Conservation (phyloP, 2,113 vertebrate species). For the Strix uralensis region DNA sequence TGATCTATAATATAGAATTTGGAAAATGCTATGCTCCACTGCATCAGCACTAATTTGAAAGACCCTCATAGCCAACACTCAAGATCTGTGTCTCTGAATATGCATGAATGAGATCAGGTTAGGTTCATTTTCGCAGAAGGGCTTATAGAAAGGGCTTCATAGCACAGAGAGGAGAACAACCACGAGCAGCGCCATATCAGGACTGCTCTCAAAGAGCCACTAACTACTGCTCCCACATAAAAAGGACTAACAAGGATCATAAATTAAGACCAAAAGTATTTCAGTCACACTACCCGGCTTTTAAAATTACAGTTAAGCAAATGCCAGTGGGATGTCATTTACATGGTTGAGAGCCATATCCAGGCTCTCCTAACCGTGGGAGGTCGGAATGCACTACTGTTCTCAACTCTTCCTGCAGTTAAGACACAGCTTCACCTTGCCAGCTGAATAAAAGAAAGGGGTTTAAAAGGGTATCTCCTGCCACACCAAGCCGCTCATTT, state of each 20-base stretch:
- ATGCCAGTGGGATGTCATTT: neutral
- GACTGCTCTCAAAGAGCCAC: neutral
- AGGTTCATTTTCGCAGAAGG: neutral
- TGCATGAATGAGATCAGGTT: neutral
- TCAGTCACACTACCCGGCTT: neutral
- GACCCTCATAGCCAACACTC: neutral
- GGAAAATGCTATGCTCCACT: neutral
- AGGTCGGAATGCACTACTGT: neutral
- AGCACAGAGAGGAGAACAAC: neutral
- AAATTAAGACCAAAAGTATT: neutral
- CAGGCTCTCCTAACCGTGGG: neutral
- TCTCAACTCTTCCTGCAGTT: neutral
- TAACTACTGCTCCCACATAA: neutral
- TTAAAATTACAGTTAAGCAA: neutral
- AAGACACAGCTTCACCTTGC: neutral
- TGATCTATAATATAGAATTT: neutral
- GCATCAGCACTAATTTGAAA: neutral
- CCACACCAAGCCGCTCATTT: neutral
- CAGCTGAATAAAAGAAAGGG: neutral
- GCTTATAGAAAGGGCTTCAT: neutral
- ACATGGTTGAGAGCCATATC: neutral
- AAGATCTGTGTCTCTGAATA: neutral
- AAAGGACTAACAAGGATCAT: neutral
- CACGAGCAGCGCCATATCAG: neutral
- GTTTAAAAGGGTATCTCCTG: neutral